Conservation (phyloP, 2,888 invertebrate species). For the Pammene aurita region DNA sequence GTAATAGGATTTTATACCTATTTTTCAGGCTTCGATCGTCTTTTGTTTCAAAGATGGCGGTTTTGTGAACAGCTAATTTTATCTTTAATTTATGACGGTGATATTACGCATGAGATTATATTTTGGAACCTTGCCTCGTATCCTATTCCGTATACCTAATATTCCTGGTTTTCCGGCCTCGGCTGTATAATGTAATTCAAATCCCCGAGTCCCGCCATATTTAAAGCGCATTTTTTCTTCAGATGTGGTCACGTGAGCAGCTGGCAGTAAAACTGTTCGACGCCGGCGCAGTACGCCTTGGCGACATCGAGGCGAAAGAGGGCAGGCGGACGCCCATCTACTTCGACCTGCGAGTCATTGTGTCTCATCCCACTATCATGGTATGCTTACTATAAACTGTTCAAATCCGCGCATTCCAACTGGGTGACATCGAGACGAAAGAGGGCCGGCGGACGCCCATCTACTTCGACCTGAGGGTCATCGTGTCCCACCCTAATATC, state of each 20-base stretch:
- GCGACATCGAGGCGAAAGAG: constrained; percentile 94
- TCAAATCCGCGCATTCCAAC: constrained; percentile 92
- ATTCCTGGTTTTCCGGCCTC: no score
- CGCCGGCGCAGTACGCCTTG: constrained; percentile 94
- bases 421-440: constrained; percentile 96
- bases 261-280: constrained; percentile 88
- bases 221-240: constrained; percentile 41
- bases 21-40: no score
- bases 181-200: no score
- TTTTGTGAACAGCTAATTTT: no score
- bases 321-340: constrained; percentile 96
- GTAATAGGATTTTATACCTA: no score
- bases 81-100: no score
- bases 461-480: constrained; percentile 96
- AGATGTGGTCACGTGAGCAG: constrained; percentile 71
- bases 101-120: no score
- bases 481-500: constrained; percentile 62
- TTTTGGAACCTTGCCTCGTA: no score
- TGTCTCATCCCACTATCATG: constrained; percentile 8
- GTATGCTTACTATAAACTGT: constrained; percentile 74
- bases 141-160: no score
- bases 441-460: constrained; percentile 87
- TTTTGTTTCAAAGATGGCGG: no score
- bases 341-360: constrained; percentile 94
- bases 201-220: no score